These are phyloP conservation scores for Jacana jacana DNA, from an alignment of 2,113 vertebrate genomes.

Conservation along the genomic window DNA sequence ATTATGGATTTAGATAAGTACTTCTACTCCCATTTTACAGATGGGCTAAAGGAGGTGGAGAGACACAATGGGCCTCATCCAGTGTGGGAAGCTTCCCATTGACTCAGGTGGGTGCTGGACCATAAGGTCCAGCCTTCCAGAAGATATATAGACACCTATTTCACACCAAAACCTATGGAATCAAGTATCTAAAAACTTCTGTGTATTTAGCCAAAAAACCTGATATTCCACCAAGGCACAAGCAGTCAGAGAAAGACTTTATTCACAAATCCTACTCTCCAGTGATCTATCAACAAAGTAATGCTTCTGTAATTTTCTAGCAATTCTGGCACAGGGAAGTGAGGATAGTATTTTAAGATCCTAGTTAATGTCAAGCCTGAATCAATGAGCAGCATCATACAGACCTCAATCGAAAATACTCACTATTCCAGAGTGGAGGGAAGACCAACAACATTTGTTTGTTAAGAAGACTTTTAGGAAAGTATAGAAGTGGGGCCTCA, in stretches of 20 bases:
- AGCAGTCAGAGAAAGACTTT: not conserved
- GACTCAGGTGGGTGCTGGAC: not conserved
- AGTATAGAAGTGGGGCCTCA: not conserved
- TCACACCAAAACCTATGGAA: not conserved
- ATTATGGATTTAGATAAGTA: slow-evolving; percentile 25
- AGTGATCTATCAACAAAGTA: not conserved
- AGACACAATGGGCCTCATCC: slow-evolving; percentile 5
- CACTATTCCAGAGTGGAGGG: not conserved
- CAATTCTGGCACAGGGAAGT: not conserved
- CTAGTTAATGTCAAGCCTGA: not conserved
- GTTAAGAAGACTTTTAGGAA: not conserved
- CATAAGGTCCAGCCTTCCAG: not conserved
- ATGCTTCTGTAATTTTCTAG: not conserved
- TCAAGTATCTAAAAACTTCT: not conserved
- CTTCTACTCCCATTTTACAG: slow-evolving; percentile 42
- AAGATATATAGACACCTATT: not conserved
- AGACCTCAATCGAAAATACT: not conserved
- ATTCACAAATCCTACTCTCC: not conserved
- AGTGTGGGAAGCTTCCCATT: not conserved
- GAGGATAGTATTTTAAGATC: not conserved
- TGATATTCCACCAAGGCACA: not conserved
- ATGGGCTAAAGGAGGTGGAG: slow-evolving; percentile 4
- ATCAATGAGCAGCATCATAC: not conserved
- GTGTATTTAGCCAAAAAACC: not conserved
- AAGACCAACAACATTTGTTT: not conserved